These are phyloP conservation scores for Poeciliopsis paucimaculata DNA, from an alignment of 2,797 vertebrate species.

Conservation along the genomic window DNA sequence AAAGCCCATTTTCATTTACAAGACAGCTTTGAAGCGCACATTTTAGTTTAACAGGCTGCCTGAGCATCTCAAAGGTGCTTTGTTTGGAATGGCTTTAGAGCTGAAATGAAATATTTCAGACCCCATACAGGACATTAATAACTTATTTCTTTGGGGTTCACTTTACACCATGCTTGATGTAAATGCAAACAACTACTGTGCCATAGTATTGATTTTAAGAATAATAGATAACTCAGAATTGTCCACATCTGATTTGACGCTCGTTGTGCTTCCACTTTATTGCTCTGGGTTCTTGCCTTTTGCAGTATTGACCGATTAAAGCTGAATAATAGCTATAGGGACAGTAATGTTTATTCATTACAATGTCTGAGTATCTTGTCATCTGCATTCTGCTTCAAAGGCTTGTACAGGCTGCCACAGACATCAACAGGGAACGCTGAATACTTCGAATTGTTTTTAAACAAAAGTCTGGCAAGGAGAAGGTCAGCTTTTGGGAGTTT, in stretches of 20 bases:
- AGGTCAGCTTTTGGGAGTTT: conserved; percentile 18
- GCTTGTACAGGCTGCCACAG: conserved; percentile 16
- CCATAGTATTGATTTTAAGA: conserved; percentile 2
- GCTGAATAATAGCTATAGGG: background rate
- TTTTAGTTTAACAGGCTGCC: conserved; percentile 4
- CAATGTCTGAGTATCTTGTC: conserved; percentile 7
- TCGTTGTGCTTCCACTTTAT: background rate
- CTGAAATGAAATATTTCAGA: conserved; percentile 14
- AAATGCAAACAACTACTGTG: background rate
- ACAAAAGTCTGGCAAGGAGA: conserved; percentile 37
- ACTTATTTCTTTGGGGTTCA: background rate
- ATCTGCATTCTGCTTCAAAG: background rate
- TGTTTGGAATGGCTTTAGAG: conserved; percentile 13
- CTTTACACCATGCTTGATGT: background rate
- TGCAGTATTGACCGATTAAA: background rate
- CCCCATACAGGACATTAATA: background rate
- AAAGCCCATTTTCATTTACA: conserved; percentile 24
- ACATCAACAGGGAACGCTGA: conserved; percentile 38
- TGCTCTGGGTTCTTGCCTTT: background rate
- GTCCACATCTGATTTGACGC: background rate
- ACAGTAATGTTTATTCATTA: conserved; percentile 11
- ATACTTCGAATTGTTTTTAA: background rate
- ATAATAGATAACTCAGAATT: background rate
- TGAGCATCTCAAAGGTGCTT: conserved; percentile 12
- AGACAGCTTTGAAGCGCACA: conserved; percentile 15